Conservation (phyloP, 2,888 invertebrate genomes). For the Reticulitermes lucifugus region DNA sequence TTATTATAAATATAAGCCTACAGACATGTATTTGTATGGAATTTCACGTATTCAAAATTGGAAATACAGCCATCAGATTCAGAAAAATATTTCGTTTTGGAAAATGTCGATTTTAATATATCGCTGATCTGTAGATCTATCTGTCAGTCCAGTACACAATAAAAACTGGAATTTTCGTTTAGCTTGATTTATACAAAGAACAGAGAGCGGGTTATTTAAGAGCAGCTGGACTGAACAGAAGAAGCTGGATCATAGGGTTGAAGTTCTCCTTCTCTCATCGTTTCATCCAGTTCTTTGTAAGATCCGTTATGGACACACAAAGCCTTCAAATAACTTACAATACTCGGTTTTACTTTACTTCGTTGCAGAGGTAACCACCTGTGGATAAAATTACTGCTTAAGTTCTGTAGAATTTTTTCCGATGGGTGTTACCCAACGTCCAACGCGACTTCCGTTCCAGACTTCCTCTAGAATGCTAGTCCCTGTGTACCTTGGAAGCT, state of each 20-base stretch:
- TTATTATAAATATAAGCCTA: too few relatives aligned
- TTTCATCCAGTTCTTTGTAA: slow-evolving; percentile 10
- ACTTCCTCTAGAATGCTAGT: background rate
- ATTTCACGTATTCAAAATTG: too few relatives aligned
- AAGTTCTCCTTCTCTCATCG: background rate
- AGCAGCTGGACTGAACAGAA: background rate
- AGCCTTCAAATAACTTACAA: background rate
- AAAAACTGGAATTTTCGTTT: background rate
- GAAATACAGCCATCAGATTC: too few relatives aligned
- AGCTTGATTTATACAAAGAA: slow-evolving; percentile 13
- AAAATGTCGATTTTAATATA: too few relatives aligned
- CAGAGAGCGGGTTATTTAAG: background rate
- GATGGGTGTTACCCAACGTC: slow-evolving; percentile 22
- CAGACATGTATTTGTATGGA: too few relatives aligned
- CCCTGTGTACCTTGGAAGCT: too few relatives aligned
- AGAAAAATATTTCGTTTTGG: too few relatives aligned
- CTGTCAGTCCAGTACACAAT: too few relatives aligned
- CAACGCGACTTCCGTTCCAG: slow-evolving; percentile 30
- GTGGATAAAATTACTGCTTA: slow-evolving; percentile 43
- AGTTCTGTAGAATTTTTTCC: slow-evolving; percentile 21
- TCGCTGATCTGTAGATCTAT: too few relatives aligned
- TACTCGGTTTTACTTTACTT: background rate
- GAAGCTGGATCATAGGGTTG: background rate
- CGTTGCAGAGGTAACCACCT: slow-evolving; percentile 13
- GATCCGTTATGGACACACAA: slow-evolving; percentile 28